Evolutionary conservation across 92 coral and sea anemone species (phyloP).

Genomic region (Desmophyllum pertusum): DNA sequence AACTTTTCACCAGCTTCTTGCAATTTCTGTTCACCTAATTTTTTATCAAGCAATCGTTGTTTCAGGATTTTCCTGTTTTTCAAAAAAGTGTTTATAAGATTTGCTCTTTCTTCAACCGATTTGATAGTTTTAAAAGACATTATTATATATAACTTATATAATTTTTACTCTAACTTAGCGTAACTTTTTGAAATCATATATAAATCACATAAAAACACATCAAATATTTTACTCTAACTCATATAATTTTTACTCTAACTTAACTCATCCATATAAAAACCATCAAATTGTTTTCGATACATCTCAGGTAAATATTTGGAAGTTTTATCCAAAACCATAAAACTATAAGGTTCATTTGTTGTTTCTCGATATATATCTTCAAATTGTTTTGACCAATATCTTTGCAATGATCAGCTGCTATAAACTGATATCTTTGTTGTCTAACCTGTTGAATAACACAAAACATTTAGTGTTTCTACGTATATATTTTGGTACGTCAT

Average conservation of each 20-base stretch:
- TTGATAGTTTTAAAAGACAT: too few species aligned
- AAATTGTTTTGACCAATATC: conserved; percentile 24
- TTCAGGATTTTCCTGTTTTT: conserved; percentile 17
- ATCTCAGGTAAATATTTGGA: conserved; percentile 31
- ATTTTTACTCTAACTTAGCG: too few species aligned
- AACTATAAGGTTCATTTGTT: conserved; percentile 35
- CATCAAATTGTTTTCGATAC: conserved; percentile 33
- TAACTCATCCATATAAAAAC: conserved; percentile 14
- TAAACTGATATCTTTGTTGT: conserved; percentile 29
- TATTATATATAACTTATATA: neutral
- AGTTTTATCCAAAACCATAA: conserved; percentile 32
- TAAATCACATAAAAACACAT: too few species aligned
- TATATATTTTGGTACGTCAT: conserved; percentile 25
- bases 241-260: too few species aligned
- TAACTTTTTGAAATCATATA: conserved; percentile 21
- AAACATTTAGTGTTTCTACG: conserved; percentile 33
- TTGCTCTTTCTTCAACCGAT: conserved; percentile 13
- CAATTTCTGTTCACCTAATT: neutral
- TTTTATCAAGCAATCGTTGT: conserved; percentile 18
- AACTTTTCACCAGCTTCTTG: conserved; percentile 28
- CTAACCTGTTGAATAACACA: conserved; percentile 30
- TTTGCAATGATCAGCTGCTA: conserved; percentile 27
- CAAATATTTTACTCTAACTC: too few species aligned
- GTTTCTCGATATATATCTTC: conserved; percentile 30
- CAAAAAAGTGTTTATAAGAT: conserved; percentile 6